phyloP scores from a whole-genome alignment of 2,797 vertebrate genomes.

The Sebastes baramenuke region DNA sequence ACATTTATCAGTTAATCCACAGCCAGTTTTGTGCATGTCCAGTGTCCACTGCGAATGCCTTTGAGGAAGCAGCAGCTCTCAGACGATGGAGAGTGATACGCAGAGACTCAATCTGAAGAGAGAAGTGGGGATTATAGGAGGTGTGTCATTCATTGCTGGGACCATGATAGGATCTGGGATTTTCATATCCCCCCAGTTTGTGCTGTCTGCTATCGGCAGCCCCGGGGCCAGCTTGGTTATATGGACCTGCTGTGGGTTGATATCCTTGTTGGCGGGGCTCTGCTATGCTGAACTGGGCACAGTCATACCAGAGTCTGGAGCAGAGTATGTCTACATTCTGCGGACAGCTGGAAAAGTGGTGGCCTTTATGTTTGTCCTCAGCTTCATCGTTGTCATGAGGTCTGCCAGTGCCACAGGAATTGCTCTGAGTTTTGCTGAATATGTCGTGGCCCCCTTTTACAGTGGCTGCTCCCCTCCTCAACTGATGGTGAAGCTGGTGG shows the following conservation, averaged over 20 bases:
- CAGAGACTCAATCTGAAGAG: constrained; percentile 77
- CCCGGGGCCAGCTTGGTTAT: constrained; percentile 85
- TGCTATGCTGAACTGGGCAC: constrained; percentile 89
- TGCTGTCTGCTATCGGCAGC: constrained; percentile 84
- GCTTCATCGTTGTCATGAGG: constrained; percentile 80
- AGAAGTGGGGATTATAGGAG: constrained; percentile 84
- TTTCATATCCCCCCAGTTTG: constrained; percentile 87
- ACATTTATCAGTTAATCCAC: no score
- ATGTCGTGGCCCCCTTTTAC: constrained; percentile 82
- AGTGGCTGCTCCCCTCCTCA: constrained; percentile 74
- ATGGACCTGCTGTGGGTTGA: constrained; percentile 84
- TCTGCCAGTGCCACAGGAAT: constrained; percentile 82
- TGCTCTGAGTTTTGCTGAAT: constrained; percentile 84
- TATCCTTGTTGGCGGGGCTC: constrained; percentile 83
- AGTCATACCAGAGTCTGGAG: constrained; percentile 87
- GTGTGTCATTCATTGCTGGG: constrained; percentile 85
- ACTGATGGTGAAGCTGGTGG: constrained; percentile 71
- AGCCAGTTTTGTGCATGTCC: no score
- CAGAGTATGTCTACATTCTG: constrained; percentile 88
- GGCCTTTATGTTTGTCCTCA: constrained; percentile 85
- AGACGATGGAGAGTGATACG: constrained; percentile 8
- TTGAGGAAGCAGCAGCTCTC: neutral
- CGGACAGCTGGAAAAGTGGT: constrained; percentile 81
- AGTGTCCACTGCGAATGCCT: neutral
- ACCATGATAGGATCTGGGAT: constrained; percentile 90